These are phyloP conservation scores for Glaucidium brasilianum DNA, from an alignment of 2,113 vertebrate species.

Conservation along the genomic window DNA sequence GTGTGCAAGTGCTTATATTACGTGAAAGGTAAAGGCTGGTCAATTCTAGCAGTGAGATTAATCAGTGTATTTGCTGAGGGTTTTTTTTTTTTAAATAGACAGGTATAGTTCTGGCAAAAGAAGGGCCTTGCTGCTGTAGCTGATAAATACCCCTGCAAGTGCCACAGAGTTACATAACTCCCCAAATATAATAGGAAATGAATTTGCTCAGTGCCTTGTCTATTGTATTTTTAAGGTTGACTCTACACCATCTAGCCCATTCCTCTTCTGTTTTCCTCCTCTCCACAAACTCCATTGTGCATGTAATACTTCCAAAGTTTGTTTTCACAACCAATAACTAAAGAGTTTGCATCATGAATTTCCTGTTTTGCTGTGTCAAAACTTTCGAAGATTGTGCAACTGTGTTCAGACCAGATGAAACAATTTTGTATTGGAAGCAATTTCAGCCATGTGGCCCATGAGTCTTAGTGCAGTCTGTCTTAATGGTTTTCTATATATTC, in stretches of 20 bases:
- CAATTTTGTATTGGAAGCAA: slow-evolving; percentile 18
- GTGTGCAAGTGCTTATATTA: neutral
- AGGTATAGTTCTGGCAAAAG: neutral
- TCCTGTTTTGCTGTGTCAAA: slow-evolving; percentile 74
- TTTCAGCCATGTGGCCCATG: neutral
- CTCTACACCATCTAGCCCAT: neutral
- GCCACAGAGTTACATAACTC: neutral
- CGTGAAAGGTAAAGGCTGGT: neutral
- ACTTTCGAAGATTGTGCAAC: slow-evolving; percentile 74
- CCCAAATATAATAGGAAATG: neutral
- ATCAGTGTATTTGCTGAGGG: neutral
- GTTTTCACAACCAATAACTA: neutral
- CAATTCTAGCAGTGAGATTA: neutral
- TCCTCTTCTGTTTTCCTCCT: neutral
- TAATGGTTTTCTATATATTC: neutral
- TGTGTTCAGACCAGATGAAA: slow-evolving; percentile 37
- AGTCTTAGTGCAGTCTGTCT: neutral
- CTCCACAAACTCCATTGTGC: neutral
- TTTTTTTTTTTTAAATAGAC: neutral
- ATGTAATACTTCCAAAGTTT: neutral
- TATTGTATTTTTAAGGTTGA: neutral
- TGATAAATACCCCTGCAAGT: neutral
- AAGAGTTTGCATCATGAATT: slow-evolving; percentile 59
- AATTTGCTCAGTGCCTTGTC: neutral
- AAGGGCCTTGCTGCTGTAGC: neutral